Conservation (phyloP, 1,140 invertebrate genomes). For the Trissolcus basalis region DNA sequence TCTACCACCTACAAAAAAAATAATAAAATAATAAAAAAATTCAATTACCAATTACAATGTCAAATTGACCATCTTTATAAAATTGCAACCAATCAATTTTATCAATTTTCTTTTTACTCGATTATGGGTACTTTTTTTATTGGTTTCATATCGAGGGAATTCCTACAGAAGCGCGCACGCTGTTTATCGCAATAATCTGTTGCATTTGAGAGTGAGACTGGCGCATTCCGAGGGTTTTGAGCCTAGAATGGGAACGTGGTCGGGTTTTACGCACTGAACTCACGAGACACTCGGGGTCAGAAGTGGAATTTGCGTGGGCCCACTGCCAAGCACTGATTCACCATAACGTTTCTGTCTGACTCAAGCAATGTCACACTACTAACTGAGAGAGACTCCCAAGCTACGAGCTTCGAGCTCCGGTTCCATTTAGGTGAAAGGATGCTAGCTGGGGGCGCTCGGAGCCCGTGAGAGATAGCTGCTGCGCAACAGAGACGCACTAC, state of each 20-base stretch:
- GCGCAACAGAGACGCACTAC: constrained; percentile 34
- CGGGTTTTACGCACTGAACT: constrained; percentile 22
- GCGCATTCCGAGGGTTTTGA: constrained; percentile 18
- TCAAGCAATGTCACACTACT: constrained; percentile 59
- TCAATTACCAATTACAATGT: too few relatives aligned
- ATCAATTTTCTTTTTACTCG: too few relatives aligned
- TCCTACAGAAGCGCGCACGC: constrained; percentile 13
- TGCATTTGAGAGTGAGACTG: constrained; percentile 39
- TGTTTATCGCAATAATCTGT: constrained; percentile 51
- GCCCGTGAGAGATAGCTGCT: constrained; percentile 50
- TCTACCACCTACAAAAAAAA: too few relatives aligned
- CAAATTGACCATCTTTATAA: too few relatives aligned
- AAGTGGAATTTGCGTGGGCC: constrained; percentile 12
- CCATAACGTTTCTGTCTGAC: constrained; percentile 53
- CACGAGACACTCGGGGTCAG: constrained; percentile 12
- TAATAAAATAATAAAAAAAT: too few relatives aligned
- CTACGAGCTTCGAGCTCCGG: constrained; percentile 55
- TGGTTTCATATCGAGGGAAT: too few relatives aligned
- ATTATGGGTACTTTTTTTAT: too few relatives aligned
- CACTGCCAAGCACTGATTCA: constrained; percentile 10
- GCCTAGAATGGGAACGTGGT: neutral
- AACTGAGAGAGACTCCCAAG: constrained; percentile 54
- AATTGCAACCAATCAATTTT: too few relatives aligned
- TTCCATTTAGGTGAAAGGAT: constrained; percentile 56
- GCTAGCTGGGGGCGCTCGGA: constrained; percentile 59